These are phyloP conservation scores for Ashinkailepas kermadecensis DNA, from an alignment of 2,888 invertebrate genomes.

Conservation along the genomic window DNA sequence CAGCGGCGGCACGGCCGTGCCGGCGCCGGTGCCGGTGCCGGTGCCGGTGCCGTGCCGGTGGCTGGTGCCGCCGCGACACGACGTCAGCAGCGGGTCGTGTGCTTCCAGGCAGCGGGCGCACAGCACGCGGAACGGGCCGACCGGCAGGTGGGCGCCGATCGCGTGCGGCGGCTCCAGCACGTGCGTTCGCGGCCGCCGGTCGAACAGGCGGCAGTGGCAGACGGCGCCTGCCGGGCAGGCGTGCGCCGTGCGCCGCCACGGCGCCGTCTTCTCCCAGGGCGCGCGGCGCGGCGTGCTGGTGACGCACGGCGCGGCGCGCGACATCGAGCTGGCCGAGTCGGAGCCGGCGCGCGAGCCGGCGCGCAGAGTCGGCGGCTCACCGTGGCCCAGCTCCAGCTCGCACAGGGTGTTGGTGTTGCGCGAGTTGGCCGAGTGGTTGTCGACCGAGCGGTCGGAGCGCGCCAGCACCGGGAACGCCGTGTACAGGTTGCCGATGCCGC, in stretches of 20 bases:
- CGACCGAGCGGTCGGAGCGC: constrained; percentile 30
- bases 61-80: neutral
- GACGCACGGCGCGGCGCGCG: constrained; percentile 27
- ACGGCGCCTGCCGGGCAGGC: constrained; percentile 13
- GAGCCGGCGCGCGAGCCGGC: constrained; percentile 29
- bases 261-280: constrained; percentile 4
- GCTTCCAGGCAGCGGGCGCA: constrained; percentile 31
- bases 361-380: constrained; percentile 27
- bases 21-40: neutral
- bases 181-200: constrained; percentile 10
- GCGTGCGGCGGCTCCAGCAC: constrained; percentile 2
- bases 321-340: constrained; percentile 30
- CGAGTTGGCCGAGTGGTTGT: constrained; percentile 32
- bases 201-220: constrained; percentile 31
- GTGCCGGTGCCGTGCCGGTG: neutral
- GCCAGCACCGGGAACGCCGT: constrained; percentile 29
- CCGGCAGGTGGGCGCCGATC: neutral
- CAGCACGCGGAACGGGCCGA: constrained; percentile 30
- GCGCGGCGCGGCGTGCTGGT: constrained; percentile 23
- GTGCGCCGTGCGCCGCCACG: neutral
- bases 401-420: constrained; percentile 32
- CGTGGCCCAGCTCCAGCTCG: constrained; percentile 22
- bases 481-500: constrained; percentile 29
- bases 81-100: constrained; percentile 30
- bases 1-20: neutral